phyloP scores from a whole-genome alignment of 2,797 vertebrate species.

The Enteromius unitaeniatus region DNA sequence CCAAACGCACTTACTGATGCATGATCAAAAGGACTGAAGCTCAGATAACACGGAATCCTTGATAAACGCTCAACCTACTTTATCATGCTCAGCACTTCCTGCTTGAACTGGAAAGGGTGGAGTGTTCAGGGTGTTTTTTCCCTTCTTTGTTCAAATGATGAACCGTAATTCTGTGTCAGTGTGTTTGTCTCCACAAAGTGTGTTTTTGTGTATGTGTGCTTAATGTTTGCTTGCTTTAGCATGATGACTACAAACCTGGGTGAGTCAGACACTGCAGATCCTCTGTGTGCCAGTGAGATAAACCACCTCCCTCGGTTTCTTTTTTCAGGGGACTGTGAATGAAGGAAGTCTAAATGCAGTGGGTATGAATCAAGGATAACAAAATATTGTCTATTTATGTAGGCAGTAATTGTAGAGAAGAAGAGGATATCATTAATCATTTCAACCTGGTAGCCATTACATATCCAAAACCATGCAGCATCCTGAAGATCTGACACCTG shows the following conservation, averaged over 20 bases:
- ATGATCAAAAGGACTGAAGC: not conserved
- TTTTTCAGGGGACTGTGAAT: not conserved
- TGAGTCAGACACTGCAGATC: conserved; percentile 47
- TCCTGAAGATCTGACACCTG: not conserved
- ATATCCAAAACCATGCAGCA: not conserved
- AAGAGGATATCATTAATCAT: not conserved
- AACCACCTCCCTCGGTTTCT: not conserved
- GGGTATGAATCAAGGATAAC: not conserved
- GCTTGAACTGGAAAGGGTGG: conserved; percentile 58
- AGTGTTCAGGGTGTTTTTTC: conserved; percentile 68
- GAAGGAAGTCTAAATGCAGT: not conserved
- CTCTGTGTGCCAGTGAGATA: conserved; percentile 7
- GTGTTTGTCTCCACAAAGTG: conserved; percentile 6
- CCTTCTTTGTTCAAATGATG: conserved; percentile 68
- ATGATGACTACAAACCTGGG: conserved; percentile 65
- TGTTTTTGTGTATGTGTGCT: conserved; percentile 18
- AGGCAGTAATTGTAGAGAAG: not conserved
- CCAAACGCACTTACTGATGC: not conserved
- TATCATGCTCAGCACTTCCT: conserved; percentile 59
- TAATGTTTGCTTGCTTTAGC: conserved; percentile 67
- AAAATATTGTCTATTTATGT: not conserved
- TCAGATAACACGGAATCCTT: conserved; percentile 45
- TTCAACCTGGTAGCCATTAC: not conserved
- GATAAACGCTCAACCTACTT: conserved; percentile 37
- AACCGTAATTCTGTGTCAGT: conserved; percentile 43